These are phyloP conservation scores for Sphinx pinastri DNA, from an alignment of 2,888 invertebrate genomes.

Conservation along the genomic window DNA sequence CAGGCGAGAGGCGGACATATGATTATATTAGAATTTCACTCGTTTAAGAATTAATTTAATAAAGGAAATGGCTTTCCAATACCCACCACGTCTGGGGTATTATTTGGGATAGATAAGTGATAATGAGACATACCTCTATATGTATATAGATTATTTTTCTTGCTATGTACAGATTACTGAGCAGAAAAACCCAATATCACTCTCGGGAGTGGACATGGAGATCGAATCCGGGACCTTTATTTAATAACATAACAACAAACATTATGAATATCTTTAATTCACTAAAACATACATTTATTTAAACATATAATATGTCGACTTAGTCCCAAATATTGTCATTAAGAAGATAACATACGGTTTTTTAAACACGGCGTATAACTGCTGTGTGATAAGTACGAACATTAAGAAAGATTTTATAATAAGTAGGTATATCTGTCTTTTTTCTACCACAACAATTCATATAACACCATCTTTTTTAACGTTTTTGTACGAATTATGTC, in stretches of 20 bases:
- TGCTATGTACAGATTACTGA: too few relatives aligned
- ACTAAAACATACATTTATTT: slow-evolving; percentile 2
- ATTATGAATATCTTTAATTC: not conserved
- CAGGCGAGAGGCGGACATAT: slow-evolving; percentile 32
- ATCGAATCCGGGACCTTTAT: too few relatives aligned
- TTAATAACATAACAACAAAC: too few relatives aligned
- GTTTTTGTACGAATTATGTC: not conserved
- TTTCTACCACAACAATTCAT: not conserved
- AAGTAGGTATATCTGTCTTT: not conserved
- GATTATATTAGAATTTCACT: slow-evolving; percentile 23
- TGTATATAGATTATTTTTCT: too few relatives aligned
- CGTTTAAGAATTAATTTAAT: slow-evolving; percentile 20
- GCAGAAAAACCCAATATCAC: too few relatives aligned
- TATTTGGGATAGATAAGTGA: too few relatives aligned
- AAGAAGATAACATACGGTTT: not conserved
- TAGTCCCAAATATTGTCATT: not conserved
- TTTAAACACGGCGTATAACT: not conserved
- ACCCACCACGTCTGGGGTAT: not conserved
- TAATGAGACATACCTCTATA: too few relatives aligned
- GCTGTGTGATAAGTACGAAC: not conserved
- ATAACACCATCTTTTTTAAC: not conserved
- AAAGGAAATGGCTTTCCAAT: slow-evolving; percentile 8
- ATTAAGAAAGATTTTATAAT: not conserved
- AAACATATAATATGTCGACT: not conserved
- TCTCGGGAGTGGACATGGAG: too few relatives aligned